Evolutionary conservation across 1,140 invertebrate species (phyloP).

Genomic region (Onthophagus taurus): DNA sequence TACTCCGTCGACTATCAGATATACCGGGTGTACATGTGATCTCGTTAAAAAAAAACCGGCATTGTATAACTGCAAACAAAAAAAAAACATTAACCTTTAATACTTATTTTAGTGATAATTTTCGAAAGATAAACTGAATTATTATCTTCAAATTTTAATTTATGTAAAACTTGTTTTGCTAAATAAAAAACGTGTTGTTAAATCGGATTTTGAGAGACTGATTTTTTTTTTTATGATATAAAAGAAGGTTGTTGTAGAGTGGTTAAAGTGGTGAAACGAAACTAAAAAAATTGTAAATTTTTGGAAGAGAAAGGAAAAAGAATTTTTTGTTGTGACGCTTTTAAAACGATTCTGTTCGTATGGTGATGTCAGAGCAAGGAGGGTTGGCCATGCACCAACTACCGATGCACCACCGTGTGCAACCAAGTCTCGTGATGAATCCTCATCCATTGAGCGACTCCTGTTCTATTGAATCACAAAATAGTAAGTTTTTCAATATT

Average conservation of each 20-base stretch:
- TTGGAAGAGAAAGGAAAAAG: too few relatives aligned
- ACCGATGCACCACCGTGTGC: constrained; percentile 45
- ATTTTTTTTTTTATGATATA: constrained; percentile 1
- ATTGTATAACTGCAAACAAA: constrained; percentile 1
- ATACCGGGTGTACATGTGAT: too few relatives aligned
- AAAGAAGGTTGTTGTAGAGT: background rate
- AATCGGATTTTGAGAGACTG: background rate
- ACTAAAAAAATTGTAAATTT: background rate
- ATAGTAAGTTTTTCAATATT: constrained; percentile 36
- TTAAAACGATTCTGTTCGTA: constrained; percentile 31
- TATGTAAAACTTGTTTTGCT: background rate
- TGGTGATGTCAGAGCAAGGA: constrained; percentile 50
- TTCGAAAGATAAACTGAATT: too few relatives aligned
- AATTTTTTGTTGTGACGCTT: constrained; percentile 27
- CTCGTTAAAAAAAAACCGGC: too few relatives aligned
- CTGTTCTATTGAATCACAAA: constrained; percentile 34
- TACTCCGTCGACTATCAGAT: constrained; percentile 18
- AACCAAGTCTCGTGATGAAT: constrained; percentile 48
- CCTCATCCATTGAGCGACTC: constrained; percentile 40
- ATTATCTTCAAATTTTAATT: constrained; percentile 3
- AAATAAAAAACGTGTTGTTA: constrained; percentile 3
- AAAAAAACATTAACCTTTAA: too few relatives aligned
- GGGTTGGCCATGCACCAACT: constrained; percentile 49
- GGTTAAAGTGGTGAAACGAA: background rate
- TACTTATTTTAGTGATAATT: too few relatives aligned